Evolutionary conservation across 2,113 vertebrate genomes (phyloP).

Genomic region (Neolamprologus devosi): DNA sequence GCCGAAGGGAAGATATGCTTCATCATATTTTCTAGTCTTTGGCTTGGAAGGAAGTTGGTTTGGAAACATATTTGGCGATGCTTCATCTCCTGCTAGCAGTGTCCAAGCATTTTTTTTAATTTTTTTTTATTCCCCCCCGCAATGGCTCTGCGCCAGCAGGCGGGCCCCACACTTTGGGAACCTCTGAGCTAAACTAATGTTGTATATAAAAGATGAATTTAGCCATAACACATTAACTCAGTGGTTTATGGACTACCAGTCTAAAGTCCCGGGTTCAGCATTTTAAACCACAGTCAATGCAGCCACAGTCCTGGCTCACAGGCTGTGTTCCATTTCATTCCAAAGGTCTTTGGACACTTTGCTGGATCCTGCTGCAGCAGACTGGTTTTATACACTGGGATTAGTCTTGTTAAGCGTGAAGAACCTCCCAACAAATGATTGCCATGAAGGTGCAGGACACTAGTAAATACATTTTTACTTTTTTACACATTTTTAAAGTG

Average conservation of each 20-base stretch:
- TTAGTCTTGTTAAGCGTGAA: background rate
- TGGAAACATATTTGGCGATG: background rate
- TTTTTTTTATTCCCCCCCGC: rapidly evolving
- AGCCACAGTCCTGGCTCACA: background rate
- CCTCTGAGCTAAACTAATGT: background rate
- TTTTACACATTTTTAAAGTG: too few relatives aligned
- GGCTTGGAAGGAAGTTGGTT: background rate
- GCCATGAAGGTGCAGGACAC: background rate
- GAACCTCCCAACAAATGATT: background rate
- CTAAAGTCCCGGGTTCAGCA: background rate
- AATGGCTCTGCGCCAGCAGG: background rate
- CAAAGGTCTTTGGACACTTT: background rate
- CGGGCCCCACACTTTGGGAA: background rate
- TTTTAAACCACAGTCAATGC: background rate
- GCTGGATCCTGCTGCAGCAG: background rate
- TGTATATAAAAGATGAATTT: background rate
- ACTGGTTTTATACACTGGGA: background rate
- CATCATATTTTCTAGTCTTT: background rate
- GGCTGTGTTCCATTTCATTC: background rate
- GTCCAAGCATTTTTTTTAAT: background rate
- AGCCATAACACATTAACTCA: background rate
- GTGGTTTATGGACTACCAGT: background rate
- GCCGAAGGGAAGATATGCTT: background rate
- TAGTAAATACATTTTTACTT: background rate
- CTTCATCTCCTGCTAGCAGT: background rate